Evolutionary conservation across 1,140 invertebrate genomes (phyloP).

Genomic region (Heliconius congener): DNA sequence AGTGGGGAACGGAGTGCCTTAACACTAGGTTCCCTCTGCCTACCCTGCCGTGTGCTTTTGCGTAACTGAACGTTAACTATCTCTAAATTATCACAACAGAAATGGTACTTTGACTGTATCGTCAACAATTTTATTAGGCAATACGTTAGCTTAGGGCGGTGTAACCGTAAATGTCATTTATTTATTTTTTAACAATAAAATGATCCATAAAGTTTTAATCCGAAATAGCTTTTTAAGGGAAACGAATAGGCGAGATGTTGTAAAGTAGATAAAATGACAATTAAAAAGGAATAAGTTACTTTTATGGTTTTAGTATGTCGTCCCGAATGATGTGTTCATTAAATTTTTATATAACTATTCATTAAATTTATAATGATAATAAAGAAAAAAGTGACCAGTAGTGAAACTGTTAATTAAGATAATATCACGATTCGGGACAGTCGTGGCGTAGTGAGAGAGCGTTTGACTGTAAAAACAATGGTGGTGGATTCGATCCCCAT

Average conservation of each 20-base stretch:
- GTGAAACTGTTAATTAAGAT: neutral
- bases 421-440: neutral
- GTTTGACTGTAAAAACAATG: no score
- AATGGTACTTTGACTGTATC: conserved; percentile 22
- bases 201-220: conserved; percentile 35
- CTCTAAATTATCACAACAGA: conserved; percentile 27
- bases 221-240: conserved; percentile 28
- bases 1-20: no score
- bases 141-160: conserved; percentile 18
- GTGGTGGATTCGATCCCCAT: no score
- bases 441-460: no score
- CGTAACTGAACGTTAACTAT: neutral
- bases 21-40: no score
- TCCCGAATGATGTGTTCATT: conserved; percentile 16
- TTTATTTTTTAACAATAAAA: conserved; percentile 36
- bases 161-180: conserved; percentile 41
- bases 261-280: conserved; percentile 35
- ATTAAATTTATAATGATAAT: neutral
- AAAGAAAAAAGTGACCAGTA: neutral
- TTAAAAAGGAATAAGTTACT: conserved; percentile 22
- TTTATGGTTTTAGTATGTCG: neutral
- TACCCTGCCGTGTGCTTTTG: no score
- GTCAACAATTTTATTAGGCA: conserved; percentile 31
- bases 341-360: neutral
- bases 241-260: conserved; percentile 24